phyloP scores from a whole-genome alignment of 2,888 invertebrate genomes.

The Chironomus tentans region DNA sequence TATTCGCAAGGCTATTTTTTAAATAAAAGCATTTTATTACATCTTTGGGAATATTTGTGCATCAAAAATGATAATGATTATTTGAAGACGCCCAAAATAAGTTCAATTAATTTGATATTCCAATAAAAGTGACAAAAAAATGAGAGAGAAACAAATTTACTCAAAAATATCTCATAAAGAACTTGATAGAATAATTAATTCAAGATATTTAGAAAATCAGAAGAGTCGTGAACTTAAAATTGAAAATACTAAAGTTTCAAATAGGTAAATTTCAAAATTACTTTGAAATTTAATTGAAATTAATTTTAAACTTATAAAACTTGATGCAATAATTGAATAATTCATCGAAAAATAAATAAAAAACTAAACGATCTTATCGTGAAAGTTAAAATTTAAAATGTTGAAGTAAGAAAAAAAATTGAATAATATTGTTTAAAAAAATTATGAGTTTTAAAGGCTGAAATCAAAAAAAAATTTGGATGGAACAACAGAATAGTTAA shows the following conservation, averaged over 20 bases:
- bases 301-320: no score
- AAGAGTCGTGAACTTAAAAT: not conserved
- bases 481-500: no score
- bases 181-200: constrained; percentile 12
- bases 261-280: not conserved
- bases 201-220: constrained; percentile 7
- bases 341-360: no score
- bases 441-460: no score
- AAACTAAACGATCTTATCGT: no score
- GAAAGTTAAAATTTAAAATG: no score
- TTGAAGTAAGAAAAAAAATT: no score
- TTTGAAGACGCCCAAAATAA: not conserved
- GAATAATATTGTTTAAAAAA: no score
- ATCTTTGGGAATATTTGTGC: not conserved
- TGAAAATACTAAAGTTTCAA: no score
- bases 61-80: not conserved
- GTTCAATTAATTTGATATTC: not conserved
- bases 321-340: no score
- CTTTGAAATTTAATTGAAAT: not conserved
- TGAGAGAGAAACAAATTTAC: not conserved
- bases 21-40: not conserved
- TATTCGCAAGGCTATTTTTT: not conserved
- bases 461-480: no score
- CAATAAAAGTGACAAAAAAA: not conserved
- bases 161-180: not conserved